Evolutionary conservation across 2,797 vertebrate genomes (phyloP).

Genomic region (Atherinosoma microstoma): DNA sequence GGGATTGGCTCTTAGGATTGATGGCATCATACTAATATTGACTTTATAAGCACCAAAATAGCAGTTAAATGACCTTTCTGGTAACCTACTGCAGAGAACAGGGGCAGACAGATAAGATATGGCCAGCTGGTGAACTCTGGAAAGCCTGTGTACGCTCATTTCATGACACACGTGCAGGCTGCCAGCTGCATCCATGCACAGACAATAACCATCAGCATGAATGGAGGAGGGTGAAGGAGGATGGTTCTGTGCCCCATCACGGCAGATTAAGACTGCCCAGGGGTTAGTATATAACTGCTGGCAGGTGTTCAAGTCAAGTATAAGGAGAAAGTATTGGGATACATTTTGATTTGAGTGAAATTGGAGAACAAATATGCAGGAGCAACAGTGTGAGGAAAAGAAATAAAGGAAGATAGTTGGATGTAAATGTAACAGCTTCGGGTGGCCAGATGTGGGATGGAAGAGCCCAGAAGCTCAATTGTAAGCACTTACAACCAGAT

Average conservation of each 20-base stretch:
- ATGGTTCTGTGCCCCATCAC: slow-evolving; percentile 20
- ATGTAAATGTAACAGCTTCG: slow-evolving; percentile 9
- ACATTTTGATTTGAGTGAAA: slow-evolving; percentile 20
- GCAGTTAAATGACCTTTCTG: slow-evolving; percentile 16
- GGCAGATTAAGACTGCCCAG: slow-evolving; percentile 22
- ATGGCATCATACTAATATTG: slow-evolving; percentile 50
- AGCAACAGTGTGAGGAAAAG: slow-evolving; percentile 1
- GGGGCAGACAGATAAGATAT: slow-evolving; percentile 21
- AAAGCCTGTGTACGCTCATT: slow-evolving; percentile 23
- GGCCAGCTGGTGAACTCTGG: slow-evolving; percentile 46
- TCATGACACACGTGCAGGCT: slow-evolving; percentile 30
- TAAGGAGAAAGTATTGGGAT: neutral
- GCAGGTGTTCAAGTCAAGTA: slow-evolving; percentile 10
- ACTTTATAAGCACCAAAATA: slow-evolving; percentile 56
- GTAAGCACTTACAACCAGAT: slow-evolving; percentile 60
- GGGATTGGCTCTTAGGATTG: slow-evolving; percentile 42
- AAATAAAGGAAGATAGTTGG: slow-evolving; percentile 8
- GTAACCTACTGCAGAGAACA: slow-evolving; percentile 5
- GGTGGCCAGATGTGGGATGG: slow-evolving; percentile 24
- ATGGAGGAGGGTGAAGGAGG: slow-evolving; percentile 24
- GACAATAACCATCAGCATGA: slow-evolving; percentile 50
- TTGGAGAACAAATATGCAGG: slow-evolving; percentile 3
- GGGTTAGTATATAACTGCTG: slow-evolving; percentile 10
- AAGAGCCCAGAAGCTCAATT: slow-evolving; percentile 43
- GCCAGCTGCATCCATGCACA: slow-evolving; percentile 56